phyloP scores from a whole-genome alignment of 2,797 vertebrate genomes.

The Chloroceryle inda region DNA sequence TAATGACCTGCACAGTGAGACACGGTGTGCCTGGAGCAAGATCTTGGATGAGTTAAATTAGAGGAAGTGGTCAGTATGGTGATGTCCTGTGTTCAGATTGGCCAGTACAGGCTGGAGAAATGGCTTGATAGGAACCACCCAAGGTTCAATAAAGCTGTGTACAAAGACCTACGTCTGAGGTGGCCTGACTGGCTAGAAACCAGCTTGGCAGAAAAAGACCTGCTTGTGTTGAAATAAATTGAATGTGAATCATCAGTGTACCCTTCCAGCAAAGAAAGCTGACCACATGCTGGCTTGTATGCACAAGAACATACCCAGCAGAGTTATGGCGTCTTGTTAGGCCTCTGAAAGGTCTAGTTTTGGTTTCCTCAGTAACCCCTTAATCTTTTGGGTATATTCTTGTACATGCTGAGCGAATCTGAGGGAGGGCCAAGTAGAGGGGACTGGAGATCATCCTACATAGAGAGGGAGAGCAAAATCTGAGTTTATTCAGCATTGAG shows the following conservation, averaged over 20 bases:
- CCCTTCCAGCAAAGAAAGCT: neutral
- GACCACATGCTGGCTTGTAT: fast-evolving
- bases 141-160: neutral
- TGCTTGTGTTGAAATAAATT: neutral
- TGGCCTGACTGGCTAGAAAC: neutral
- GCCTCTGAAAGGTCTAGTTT: neutral
- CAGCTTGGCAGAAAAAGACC: neutral
- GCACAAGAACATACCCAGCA: fast-evolving
- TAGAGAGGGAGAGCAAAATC: neutral
- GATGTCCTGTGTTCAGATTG: neutral
- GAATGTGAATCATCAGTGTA: neutral
- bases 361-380: neutral
- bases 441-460: fast-evolving
- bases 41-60: neutral
- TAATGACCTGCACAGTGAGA: neutral
- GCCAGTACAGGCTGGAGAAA: neutral
- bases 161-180: neutral
- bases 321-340: neutral
- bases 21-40: neutral
- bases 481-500: neutral
- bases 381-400: neutral
- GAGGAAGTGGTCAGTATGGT: neutral
- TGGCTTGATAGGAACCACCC: neutral
- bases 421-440: neutral
- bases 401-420: neutral